Conservation (phyloP, 1,140 invertebrate genomes). For the Drosophila lini region DNA sequence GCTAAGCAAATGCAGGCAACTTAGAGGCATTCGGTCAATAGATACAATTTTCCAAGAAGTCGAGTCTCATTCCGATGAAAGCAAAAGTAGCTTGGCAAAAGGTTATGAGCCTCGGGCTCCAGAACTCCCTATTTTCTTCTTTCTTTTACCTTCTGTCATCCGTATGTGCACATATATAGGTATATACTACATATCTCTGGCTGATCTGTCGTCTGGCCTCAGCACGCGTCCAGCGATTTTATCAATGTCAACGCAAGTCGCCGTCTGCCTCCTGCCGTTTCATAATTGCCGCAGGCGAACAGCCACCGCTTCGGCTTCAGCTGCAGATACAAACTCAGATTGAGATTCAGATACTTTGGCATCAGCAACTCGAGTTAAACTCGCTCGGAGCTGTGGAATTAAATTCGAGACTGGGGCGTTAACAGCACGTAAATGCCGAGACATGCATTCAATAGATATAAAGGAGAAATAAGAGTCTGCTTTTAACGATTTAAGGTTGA, state of each 20-base stretch:
- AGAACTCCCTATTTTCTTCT: not conserved
- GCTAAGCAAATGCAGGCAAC: slow-evolving; percentile 70
- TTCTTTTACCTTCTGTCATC: slow-evolving; percentile 20
- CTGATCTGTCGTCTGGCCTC: slow-evolving; percentile 42
- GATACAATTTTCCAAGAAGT: slow-evolving; percentile 43
- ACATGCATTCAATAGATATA: slow-evolving; percentile 50
- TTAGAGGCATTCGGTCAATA: slow-evolving; percentile 38
- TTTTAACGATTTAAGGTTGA: not conserved
- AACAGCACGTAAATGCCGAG: slow-evolving; percentile 28
- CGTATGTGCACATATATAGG: slow-evolving; percentile 4
- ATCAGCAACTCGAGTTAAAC: slow-evolving; percentile 9
- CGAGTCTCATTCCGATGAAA: slow-evolving; percentile 25
- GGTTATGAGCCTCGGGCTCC: slow-evolving; percentile 3
- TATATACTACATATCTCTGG: slow-evolving; percentile 13
- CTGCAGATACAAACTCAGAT: slow-evolving; percentile 22
- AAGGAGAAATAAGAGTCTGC: slow-evolving; percentile 4
- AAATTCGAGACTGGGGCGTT: slow-evolving; percentile 30
- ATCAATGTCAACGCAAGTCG: slow-evolving; percentile 75
- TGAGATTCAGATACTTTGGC: slow-evolving; percentile 10
- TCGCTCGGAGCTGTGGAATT: slow-evolving; percentile 20
- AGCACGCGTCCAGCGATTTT: slow-evolving; percentile 75
- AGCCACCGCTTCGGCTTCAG: slow-evolving; percentile 55
- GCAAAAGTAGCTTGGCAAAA: slow-evolving; percentile 45
- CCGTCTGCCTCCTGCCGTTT: slow-evolving; percentile 42
- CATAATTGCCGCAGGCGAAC: slow-evolving; percentile 60